phyloP scores from a whole-genome alignment of 2,888 invertebrate species.

The Hydropsyche betteni region DNA sequence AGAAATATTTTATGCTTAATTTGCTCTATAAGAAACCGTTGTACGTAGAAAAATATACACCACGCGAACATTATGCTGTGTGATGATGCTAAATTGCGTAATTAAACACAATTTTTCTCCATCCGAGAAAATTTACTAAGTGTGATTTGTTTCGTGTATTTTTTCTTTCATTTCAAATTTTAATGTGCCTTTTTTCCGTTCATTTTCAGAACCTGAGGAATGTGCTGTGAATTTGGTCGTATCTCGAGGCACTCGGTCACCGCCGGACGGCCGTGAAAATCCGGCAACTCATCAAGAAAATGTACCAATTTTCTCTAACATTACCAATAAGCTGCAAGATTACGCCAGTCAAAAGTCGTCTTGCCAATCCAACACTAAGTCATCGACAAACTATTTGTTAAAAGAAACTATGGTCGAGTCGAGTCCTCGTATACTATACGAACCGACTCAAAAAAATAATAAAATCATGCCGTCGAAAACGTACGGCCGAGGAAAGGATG shows the following conservation, averaged over 20 bases:
- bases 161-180: constrained; percentile 35
- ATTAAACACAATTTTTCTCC: constrained; percentile 3
- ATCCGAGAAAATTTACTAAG: constrained; percentile 7
- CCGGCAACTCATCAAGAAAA: constrained; percentile 74
- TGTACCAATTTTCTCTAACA: constrained; percentile 57
- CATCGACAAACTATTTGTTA: constrained; percentile 56
- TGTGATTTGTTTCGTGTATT: constrained; percentile 14
- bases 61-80: neutral
- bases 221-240: constrained; percentile 63
- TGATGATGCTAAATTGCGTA: constrained; percentile 3
- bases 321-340: constrained; percentile 43
- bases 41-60: neutral
- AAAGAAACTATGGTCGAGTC: constrained; percentile 53
- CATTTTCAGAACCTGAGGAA: constrained; percentile 54
- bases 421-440: constrained; percentile 29
- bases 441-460: constrained; percentile 49
- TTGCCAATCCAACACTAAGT: constrained; percentile 42
- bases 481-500: constrained; percentile 74
- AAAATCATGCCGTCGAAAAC: constrained; percentile 53
- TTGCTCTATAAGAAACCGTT: neutral
- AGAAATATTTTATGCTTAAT: constrained; percentile 12
- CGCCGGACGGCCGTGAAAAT: constrained; percentile 85
- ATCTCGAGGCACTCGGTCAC: constrained; percentile 75
- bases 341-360: constrained; percentile 32
- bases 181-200: constrained; percentile 52